A percentile compares a stretch with the other conserved stretches of the same genome.
Evolutionary conservation across 2,113 vertebrate genomes (phyloP).

Genomic region (Ramphastos sulfuratus): DNA sequence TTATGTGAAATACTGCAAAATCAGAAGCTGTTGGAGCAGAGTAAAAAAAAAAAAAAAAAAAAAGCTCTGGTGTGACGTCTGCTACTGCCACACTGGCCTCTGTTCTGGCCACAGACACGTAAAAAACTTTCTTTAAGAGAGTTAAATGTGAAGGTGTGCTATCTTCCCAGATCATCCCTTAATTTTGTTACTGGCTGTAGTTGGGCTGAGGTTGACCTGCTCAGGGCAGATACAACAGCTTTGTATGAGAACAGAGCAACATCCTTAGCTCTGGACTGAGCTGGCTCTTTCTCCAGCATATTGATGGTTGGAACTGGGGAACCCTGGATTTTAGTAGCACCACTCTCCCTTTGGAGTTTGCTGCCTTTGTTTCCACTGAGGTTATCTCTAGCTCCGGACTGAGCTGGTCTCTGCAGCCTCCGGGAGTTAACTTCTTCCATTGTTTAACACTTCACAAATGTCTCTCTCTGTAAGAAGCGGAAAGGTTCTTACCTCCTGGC

Average conservation of each 20-base stretch:
- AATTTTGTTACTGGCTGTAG: accelerated
- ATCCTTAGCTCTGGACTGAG: accelerated
- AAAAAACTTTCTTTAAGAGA: too few relatives aligned
- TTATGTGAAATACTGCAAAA: accelerated
- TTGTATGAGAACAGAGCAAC: accelerated
- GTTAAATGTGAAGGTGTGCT: too few relatives aligned
- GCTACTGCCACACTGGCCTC: accelerated
- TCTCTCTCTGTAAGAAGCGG: accelerated
- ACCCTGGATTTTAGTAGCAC: not conserved
- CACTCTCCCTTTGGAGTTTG: accelerated
- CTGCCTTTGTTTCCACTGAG: not conserved
- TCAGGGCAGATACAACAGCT: not conserved
- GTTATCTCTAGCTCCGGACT: not conserved
- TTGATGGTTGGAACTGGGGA: not conserved
- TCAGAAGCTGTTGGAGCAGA: accelerated
- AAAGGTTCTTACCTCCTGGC: accelerated
- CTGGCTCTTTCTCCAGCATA: not conserved
- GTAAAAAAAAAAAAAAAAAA: accelerated
- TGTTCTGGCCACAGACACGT: accelerated
- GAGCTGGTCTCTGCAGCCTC: not conserved
- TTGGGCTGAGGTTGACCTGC: not conserved
- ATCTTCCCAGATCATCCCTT: not conserved
- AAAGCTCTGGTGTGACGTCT: not conserved
- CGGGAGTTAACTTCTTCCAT: accelerated
- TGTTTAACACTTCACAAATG: accelerated